Conservation (phyloP, 2,888 invertebrate genomes). For the Tachina fera region DNA sequence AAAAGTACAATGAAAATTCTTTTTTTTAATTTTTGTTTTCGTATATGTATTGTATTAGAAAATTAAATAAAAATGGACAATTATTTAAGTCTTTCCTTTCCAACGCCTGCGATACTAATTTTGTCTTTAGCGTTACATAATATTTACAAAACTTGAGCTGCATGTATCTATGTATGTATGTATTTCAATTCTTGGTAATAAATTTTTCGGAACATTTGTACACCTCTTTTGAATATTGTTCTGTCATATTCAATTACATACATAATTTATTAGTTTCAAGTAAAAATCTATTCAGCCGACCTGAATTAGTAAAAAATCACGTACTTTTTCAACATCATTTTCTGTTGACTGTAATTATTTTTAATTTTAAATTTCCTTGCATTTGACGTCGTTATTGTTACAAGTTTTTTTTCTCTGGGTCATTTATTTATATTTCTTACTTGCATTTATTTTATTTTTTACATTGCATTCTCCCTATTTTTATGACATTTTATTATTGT, state of each 20-base stretch:
- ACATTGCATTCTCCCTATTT: background rate
- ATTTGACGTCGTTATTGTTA: slow-evolving; percentile 17
- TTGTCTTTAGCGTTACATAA: too few relatives aligned
- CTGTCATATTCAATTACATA: background rate
- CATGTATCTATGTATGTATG: too few relatives aligned
- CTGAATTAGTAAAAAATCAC: slow-evolving; percentile 20
- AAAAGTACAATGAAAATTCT: too few relatives aligned
- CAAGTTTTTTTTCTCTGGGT: slow-evolving; percentile 40
- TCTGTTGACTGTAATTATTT: slow-evolving; percentile 13
- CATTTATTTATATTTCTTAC: background rate
- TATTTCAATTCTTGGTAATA: background rate
- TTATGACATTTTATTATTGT: slow-evolving; percentile 15
- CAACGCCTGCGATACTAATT: too few relatives aligned
- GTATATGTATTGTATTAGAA: too few relatives aligned
- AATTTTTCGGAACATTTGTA: background rate
- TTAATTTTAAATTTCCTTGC: slow-evolving; percentile 7
- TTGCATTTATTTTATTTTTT: background rate
- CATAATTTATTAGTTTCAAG: background rate
- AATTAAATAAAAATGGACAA: too few relatives aligned
- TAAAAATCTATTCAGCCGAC: background rate
- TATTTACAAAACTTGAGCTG: too few relatives aligned
- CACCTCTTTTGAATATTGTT: background rate
- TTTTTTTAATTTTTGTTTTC: too few relatives aligned
- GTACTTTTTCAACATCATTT: background rate
- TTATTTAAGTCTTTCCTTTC: too few relatives aligned